Conservation (phyloP, 2,888 invertebrate genomes). For the Phorcus lineatus region DNA sequence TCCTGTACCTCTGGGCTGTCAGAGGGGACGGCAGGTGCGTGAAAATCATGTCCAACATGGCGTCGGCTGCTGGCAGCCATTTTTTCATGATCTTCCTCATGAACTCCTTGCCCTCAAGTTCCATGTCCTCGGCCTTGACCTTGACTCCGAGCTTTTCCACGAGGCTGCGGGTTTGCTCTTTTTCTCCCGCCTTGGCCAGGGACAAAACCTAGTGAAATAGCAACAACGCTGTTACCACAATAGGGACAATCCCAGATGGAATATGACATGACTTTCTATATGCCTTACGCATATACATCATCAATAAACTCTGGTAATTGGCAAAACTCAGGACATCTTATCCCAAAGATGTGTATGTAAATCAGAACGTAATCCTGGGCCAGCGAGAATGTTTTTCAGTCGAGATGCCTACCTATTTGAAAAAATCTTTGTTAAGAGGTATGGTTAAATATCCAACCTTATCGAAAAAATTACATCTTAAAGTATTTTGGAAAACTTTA, state of each 20-base stretch:
- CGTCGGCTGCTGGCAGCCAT: conserved; percentile 99
- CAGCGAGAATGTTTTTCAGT: neutral
- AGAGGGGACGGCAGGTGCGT: conserved; percentile 99
- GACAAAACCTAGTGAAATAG: conserved; percentile 50
- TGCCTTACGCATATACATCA: too few relatives aligned
- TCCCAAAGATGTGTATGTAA: too few relatives aligned
- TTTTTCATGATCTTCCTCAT: conserved; percentile 97
- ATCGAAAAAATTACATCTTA: too few relatives aligned
- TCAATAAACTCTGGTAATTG: too few relatives aligned
- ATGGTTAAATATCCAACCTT: too few relatives aligned
- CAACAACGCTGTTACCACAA: neutral
- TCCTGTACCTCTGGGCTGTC: conserved; percentile 97
- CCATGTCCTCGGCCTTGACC: conserved; percentile 94
- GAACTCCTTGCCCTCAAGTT: conserved; percentile 96
- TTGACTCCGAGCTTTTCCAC: conserved; percentile 92
- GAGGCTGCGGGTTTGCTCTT: conserved; percentile 85
- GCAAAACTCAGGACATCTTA: too few relatives aligned
- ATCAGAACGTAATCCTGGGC: neutral
- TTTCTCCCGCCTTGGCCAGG: conserved; percentile 77
- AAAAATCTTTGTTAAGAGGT: too few relatives aligned
- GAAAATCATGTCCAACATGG: conserved; percentile 99
- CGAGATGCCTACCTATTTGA: too few relatives aligned
- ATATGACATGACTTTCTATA: too few relatives aligned
- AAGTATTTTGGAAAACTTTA: too few relatives aligned
- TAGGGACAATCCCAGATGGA: too few relatives aligned